A percentile compares a stretch with the other conserved stretches of the same genome.
Evolutionary conservation across 92 coral and sea anemone genomes (phyloP).

Genomic region (Zoanthus gigantus): DNA sequence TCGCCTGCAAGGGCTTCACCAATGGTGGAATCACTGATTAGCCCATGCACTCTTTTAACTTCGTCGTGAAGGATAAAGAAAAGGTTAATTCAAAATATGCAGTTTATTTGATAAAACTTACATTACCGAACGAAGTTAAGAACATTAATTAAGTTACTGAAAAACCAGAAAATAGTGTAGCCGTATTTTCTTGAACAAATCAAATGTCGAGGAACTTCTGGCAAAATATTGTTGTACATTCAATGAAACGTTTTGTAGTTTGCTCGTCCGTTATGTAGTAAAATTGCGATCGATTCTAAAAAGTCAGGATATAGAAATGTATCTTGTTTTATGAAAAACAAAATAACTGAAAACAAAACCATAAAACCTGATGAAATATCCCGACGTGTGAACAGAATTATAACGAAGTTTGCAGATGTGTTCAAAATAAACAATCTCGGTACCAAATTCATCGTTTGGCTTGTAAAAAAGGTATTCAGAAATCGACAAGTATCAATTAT

Average conservation of each 20-base stretch:
- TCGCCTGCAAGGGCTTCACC: too few species aligned
- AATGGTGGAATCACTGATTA: too few species aligned
- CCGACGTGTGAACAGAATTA: neutral
- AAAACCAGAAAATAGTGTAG: neutral
- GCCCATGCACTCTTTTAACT: too few species aligned
- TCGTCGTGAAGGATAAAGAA: too few species aligned
- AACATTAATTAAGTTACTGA: too few species aligned
- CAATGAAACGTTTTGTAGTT: neutral
- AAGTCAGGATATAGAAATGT: neutral
- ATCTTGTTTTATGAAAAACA: neutral
- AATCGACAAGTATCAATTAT: too few species aligned
- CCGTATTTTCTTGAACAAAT: neutral
- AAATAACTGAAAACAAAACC: neutral
- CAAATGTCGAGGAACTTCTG: neutral
- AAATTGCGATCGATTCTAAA: neutral
- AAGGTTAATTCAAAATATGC: too few species aligned
- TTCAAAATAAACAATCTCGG: constrained; percentile 29
- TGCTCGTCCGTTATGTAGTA: neutral
- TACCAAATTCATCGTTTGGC: neutral
- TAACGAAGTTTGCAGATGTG: constrained; percentile 36
- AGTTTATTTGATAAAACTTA: too few species aligned
- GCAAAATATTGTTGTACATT: neutral
- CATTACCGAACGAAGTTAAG: too few species aligned
- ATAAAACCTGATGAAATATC: constrained; percentile 14
- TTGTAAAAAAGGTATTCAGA: neutral